Evolutionary conservation across 2,888 invertebrate genomes (phyloP).

Genomic region (Isoperla grammatica): DNA sequence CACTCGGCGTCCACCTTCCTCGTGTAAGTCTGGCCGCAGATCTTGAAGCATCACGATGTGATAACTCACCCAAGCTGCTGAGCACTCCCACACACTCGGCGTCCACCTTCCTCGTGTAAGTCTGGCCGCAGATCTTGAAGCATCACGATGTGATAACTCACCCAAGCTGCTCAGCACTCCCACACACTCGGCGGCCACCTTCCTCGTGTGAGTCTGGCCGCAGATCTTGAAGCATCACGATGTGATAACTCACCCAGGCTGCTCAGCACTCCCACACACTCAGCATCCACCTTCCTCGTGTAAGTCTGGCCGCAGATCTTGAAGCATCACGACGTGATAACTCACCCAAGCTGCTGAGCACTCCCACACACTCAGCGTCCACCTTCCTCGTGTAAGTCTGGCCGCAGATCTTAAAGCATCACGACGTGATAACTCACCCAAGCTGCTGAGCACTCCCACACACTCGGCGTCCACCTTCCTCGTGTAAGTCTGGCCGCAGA

Average conservation of each 20-base stretch:
- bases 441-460: conserved; percentile 64
- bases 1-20: too few relatives aligned
- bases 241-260: conserved; percentile 68
- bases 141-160: too few relatives aligned
- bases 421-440: conserved; percentile 69
- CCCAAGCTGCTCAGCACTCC: conserved; percentile 74
- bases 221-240: too few relatives aligned
- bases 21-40: too few relatives aligned
- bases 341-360: conserved; percentile 73
- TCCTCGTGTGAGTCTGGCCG: conserved; percentile 93
- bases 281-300: conserved; percentile 85
- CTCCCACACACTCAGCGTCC: conserved; percentile 74
- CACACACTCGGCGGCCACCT: conserved; percentile 83
- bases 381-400: conserved; percentile 95
- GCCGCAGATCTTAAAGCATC: too few relatives aligned
- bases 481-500: conserved; percentile 95
- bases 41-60: too few relatives aligned
- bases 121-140: conserved; percentile 98
- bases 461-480: conserved; percentile 89
- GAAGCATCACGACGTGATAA: too few relatives aligned
- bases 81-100: conserved; percentile 40
- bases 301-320: conserved; percentile 95
- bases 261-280: conserved; percentile 68
- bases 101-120: conserved; percentile 92
- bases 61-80: too few relatives aligned